A percentile compares a stretch with the other conserved stretches of the same genome.
Evolutionary conservation across 2,797 vertebrate species (phyloP).

Genomic region (Argya squamiceps): DNA sequence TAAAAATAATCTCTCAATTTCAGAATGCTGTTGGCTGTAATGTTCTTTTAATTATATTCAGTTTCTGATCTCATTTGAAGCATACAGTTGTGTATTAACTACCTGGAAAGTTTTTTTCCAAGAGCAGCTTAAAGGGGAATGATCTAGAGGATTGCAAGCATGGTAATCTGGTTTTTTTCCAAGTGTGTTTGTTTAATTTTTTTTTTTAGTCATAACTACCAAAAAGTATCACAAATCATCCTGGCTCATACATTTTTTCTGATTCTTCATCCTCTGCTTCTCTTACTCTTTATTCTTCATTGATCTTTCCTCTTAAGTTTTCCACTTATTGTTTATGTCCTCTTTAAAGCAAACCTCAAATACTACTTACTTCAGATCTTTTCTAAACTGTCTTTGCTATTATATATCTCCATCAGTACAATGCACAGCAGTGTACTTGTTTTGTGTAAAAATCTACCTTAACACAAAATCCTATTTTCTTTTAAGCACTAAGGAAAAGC

Average conservation of each 20-base stretch:
- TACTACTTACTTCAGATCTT: background rate
- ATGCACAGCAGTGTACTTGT: background rate
- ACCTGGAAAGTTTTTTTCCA: background rate
- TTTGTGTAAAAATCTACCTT: background rate
- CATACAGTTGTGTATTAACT: background rate
- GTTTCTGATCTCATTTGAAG: slow-evolving; percentile 46
- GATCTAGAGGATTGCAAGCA: background rate
- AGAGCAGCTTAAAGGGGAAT: background rate
- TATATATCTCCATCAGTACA: background rate
- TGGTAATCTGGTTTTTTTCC: background rate
- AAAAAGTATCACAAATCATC: background rate
- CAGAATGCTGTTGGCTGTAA: slow-evolving; percentile 18
- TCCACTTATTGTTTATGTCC: background rate
- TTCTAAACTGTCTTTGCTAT: background rate
- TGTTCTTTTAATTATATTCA: slow-evolving; percentile 43
- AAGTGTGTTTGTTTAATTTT: background rate
- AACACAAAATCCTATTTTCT: background rate
- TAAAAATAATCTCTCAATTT: slow-evolving; percentile 56
- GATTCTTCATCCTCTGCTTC: background rate
- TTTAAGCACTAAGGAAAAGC: background rate
- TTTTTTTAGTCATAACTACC: background rate
- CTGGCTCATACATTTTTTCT: background rate
- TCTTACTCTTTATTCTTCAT: background rate
- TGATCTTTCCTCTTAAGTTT: background rate
- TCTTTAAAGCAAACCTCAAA: background rate